phyloP scores from a whole-genome alignment of 2,113 vertebrate species.

The Cygnus buccinator region DNA sequence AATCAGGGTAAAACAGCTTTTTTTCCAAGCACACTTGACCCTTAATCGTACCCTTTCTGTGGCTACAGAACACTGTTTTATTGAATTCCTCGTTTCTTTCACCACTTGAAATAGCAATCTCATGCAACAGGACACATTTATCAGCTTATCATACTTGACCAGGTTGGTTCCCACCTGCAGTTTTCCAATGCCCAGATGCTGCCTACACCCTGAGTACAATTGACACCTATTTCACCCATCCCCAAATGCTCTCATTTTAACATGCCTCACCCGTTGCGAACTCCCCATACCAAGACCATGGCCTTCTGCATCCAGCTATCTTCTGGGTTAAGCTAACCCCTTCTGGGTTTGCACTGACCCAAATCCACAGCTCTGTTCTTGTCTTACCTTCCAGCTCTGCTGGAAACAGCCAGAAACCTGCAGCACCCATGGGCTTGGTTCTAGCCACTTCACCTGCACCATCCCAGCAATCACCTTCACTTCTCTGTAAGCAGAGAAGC shows the following conservation, averaged over 20 bases:
- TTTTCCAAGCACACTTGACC: not conserved
- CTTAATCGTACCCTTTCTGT: not conserved
- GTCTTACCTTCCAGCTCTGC: not conserved
- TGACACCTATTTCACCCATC: not conserved
- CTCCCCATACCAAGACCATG: not conserved
- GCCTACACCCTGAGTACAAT: not conserved
- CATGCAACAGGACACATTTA: not conserved
- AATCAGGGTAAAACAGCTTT: not conserved
- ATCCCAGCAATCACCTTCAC: not conserved
- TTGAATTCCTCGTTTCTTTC: not conserved
- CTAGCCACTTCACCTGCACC: not conserved
- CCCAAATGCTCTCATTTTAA: not conserved
- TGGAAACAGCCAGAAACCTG: not conserved
- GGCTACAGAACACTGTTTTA: not conserved
- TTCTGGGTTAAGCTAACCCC: too few species aligned
- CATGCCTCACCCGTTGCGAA: not conserved
- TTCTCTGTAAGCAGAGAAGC: not conserved
- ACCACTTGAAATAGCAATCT: not conserved
- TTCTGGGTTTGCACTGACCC: not conserved
- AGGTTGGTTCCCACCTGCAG: not conserved
- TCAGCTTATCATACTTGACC: not conserved
- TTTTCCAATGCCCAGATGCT: not conserved
- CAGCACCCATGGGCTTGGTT: not conserved
- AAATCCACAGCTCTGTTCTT: not conserved
- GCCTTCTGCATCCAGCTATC: not conserved